Percentiles rank a stretch among this genome's conserved stretches.
phyloP scores from a whole-genome alignment of 2,797 vertebrate species.

The Anas acuta region DNA sequence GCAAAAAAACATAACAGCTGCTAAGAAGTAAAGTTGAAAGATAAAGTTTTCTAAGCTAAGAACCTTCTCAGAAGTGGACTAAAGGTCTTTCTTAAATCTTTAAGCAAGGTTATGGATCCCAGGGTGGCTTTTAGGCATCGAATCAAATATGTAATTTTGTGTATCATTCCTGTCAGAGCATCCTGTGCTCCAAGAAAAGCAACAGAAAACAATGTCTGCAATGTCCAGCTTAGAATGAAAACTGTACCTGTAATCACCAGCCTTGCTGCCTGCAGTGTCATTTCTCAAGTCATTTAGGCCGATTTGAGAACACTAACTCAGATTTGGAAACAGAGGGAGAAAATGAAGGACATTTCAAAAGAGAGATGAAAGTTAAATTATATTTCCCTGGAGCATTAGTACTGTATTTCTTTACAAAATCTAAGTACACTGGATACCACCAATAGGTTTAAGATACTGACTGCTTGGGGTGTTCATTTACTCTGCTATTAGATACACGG shows the following conservation, averaged over 20 bases:
- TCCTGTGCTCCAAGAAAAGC: constrained; percentile 76
- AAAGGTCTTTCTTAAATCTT: constrained; percentile 84
- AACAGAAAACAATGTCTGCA: constrained; percentile 69
- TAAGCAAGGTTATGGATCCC: constrained; percentile 78
- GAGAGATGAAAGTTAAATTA: constrained; percentile 25
- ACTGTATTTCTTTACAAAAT: constrained; percentile 33
- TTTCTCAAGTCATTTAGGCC: constrained; percentile 20
- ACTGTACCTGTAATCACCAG: constrained; percentile 57
- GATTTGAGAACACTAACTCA: not conserved
- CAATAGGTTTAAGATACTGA: not conserved
- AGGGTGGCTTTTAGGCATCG: constrained; percentile 81
- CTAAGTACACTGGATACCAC: constrained; percentile 3
- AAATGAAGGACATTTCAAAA: constrained; percentile 50
- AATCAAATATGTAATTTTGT: constrained; percentile 83
- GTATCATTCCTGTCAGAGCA: constrained; percentile 80
- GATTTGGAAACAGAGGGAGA: constrained; percentile 6
- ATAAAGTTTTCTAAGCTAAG: constrained; percentile 86
- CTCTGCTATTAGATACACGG: constrained; percentile 13
- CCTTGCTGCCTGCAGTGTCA: not conserved
- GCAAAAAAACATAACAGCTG: constrained; percentile 90
- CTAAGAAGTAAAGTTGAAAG: constrained; percentile 85
- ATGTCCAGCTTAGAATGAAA: constrained; percentile 42
- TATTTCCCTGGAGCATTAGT: constrained; percentile 15
- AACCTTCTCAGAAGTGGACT: constrained; percentile 83
- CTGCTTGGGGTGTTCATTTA: constrained; percentile 15